Evolutionary conservation across 2,113 vertebrate species (phyloP).

Genomic region (Seriola dumerili): DNA sequence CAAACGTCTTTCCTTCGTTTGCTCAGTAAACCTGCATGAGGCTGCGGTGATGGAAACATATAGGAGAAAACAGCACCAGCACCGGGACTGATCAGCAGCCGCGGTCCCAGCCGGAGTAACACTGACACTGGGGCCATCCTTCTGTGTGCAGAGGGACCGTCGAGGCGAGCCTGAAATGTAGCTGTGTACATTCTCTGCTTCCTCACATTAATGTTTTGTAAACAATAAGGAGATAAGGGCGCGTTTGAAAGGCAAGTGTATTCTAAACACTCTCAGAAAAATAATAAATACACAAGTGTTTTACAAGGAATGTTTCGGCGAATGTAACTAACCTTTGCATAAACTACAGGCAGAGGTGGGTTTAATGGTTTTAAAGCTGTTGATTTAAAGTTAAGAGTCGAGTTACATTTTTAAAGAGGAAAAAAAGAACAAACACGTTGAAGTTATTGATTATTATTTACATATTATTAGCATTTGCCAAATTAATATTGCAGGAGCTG

Average conservation of each 20-base stretch:
- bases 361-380: background rate
- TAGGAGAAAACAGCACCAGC: background rate
- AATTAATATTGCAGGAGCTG: background rate
- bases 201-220: constrained; percentile 82
- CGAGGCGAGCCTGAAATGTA: constrained; percentile 44
- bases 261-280: constrained; percentile 70
- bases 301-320: constrained; percentile 52
- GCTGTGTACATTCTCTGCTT: constrained; percentile 69
- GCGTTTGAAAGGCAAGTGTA: constrained; percentile 74
- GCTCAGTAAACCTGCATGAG: background rate
- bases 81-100: background rate
- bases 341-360: constrained; percentile 17
- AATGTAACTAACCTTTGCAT: constrained; percentile 51
- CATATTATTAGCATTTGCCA: background rate
- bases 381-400: background rate
- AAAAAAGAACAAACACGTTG: background rate
- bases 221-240: constrained; percentile 78
- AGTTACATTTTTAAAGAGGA: background rate
- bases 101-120: background rate
- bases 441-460: background rate
- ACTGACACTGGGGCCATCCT: constrained; percentile 31
- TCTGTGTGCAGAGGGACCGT: constrained; percentile 24
- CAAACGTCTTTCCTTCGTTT: background rate
- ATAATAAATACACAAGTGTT: constrained; percentile 74
- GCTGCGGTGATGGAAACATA: background rate